Percentiles rank a stretch among this genome's conserved stretches.
These are phyloP conservation scores for Drosophila lacteicornis DNA, from an alignment of 1,140 invertebrate genomes.

Conservation along the genomic window DNA sequence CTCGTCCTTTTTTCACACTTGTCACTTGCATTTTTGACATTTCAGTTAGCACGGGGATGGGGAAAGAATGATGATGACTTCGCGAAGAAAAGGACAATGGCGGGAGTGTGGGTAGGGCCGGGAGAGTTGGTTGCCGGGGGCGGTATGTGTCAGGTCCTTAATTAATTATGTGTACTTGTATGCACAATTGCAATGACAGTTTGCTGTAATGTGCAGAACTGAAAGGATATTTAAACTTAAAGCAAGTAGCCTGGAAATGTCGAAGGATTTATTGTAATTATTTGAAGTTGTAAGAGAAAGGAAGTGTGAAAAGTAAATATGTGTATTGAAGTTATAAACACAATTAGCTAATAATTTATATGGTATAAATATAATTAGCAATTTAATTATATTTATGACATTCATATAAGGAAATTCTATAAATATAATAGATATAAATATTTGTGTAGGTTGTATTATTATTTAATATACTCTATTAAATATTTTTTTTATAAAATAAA, in stretches of 20 bases:
- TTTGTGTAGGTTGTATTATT: too few relatives aligned
- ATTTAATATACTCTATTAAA: too few relatives aligned
- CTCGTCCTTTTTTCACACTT: conserved; percentile 81
- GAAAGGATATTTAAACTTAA: conserved; percentile 39
- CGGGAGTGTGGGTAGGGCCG: conserved; percentile 4
- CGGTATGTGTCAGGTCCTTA: conserved; percentile 69
- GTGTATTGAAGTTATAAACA: too few relatives aligned
- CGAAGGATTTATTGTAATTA: background rate
- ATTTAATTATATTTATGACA: too few relatives aligned
- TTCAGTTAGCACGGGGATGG: conserved; percentile 68
- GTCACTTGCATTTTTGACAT: conserved; percentile 82
- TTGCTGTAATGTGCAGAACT: conserved; percentile 37
- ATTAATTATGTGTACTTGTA: conserved; percentile 80
- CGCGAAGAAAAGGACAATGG: conserved; percentile 28
- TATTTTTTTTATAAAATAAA: too few relatives aligned
- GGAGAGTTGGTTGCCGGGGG: conserved; percentile 11
- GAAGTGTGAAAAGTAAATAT: too few relatives aligned
- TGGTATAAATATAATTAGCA: too few relatives aligned
- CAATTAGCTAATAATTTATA: too few relatives aligned
- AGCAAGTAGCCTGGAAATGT: conserved; percentile 2
- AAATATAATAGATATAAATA: too few relatives aligned
- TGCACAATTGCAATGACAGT: conserved; percentile 67
- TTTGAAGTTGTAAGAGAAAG: background rate
- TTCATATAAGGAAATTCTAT: too few relatives aligned
- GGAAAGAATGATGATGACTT: conserved; percentile 31